Evolutionary conservation across 2,797 vertebrate genomes (phyloP).

Genomic region (Pseudotriccus pelzelni): DNA sequence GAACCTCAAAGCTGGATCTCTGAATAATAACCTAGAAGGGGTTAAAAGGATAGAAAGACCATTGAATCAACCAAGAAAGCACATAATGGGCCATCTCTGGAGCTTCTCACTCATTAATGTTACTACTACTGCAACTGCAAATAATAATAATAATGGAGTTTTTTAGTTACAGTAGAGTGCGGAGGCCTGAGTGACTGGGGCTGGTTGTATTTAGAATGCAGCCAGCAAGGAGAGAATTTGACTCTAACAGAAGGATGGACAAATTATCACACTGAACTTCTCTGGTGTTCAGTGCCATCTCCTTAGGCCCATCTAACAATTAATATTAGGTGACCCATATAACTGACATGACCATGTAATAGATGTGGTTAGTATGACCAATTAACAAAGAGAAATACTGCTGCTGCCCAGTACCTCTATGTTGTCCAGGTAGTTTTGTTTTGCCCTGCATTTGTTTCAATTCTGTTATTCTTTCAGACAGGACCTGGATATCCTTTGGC

Average conservation of each 20-base stretch:
- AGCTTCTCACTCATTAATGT: neutral
- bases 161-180: neutral
- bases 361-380: neutral
- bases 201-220: neutral
- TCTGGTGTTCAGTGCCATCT: neutral
- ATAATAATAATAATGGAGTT: neutral
- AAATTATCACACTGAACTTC: neutral
- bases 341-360: neutral
- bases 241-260: neutral
- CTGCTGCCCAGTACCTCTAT: neutral
- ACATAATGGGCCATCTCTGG: neutral
- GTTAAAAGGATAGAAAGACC: neutral
- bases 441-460: neutral
- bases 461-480: neutral
- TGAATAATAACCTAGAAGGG: neutral
- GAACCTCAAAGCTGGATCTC: constrained; percentile 4
- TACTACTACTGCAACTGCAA: neutral
- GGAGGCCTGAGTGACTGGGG: neutral
- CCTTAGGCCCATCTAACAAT: neutral
- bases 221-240: neutral
- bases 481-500: neutral
- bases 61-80: neutral
- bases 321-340: neutral
- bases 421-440: neutral
- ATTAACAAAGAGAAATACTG: neutral